Conservation (phyloP, 2,113 vertebrate species). For the Trogon melanurus region DNA sequence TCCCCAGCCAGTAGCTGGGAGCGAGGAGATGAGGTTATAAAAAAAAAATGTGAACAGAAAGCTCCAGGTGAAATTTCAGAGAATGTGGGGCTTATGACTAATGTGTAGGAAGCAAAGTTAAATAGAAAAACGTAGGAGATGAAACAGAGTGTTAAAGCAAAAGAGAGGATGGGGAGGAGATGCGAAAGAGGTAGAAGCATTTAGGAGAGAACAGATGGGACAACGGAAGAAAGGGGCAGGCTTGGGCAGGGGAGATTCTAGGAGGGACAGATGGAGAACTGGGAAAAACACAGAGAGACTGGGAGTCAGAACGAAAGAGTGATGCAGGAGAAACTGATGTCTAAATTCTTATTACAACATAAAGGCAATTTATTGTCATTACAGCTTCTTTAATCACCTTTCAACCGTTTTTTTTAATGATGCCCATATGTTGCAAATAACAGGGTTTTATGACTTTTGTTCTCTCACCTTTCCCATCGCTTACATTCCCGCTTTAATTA, state of each 20-base stretch:
- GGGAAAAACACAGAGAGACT: neutral
- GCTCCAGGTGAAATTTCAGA: neutral
- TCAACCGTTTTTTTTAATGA: constrained; percentile 49
- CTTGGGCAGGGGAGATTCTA: neutral
- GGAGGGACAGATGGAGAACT: neutral
- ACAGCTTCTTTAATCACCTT: constrained; percentile 43
- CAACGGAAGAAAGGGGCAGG: neutral
- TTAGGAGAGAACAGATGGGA: neutral
- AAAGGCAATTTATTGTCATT: constrained; percentile 54
- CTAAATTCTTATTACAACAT: constrained; percentile 47
- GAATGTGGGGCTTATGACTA: neutral
- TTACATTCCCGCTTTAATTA: constrained; percentile 28
- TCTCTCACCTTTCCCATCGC: constrained; percentile 38
- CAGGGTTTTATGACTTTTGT: constrained; percentile 29
- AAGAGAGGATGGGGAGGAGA: neutral
- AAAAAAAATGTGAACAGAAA: neutral
- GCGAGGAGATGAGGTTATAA: neutral
- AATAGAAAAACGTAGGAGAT: neutral
- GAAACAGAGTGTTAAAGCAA: neutral
- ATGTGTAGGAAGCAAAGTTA: neutral
- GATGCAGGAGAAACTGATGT: neutral
- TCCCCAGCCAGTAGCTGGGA: neutral
- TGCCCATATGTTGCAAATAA: constrained; percentile 38
- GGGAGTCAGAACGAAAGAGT: neutral
- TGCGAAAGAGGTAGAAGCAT: neutral